These are phyloP conservation scores for Colossoma macropomum DNA, from an alignment of 2,113 vertebrate species.

Conservation along the genomic window DNA sequence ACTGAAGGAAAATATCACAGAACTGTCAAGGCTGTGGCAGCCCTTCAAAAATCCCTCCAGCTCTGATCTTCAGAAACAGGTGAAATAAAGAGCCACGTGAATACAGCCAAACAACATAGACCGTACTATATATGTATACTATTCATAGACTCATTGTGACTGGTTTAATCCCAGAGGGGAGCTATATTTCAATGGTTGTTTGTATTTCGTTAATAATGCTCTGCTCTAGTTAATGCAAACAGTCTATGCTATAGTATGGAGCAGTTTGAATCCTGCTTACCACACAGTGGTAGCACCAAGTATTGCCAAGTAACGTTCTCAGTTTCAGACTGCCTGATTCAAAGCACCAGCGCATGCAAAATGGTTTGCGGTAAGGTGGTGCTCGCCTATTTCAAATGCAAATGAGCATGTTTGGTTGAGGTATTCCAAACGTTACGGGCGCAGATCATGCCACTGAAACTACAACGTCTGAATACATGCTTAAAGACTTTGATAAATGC, in stretches of 20 bases:
- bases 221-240: neutral
- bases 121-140: neutral
- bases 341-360: neutral
- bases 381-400: neutral
- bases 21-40: slow-evolving; percentile 13
- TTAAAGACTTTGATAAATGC: slow-evolving; percentile 27
- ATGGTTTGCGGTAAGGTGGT: neutral
- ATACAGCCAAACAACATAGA: neutral
- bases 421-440: neutral
- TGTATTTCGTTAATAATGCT: neutral
- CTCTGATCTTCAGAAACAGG: neutral
- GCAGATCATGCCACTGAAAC: neutral
- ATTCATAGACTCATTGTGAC: neutral
- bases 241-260: neutral
- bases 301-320: neutral
- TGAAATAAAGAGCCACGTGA: neutral
- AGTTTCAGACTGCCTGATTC: neutral
- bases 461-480: neutral
- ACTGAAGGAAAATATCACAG: neutral
- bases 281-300: neutral
- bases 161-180: neutral
- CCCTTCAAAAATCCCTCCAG: neutral
- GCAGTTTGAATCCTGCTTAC: neutral
- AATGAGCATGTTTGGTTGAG: neutral
- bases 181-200: too few species aligned